Percentiles rank a stretch among this genome's conserved stretches.
These are phyloP conservation scores for Menidia menidia DNA, from an alignment of 2,797 vertebrate species.

Conservation along the genomic window DNA sequence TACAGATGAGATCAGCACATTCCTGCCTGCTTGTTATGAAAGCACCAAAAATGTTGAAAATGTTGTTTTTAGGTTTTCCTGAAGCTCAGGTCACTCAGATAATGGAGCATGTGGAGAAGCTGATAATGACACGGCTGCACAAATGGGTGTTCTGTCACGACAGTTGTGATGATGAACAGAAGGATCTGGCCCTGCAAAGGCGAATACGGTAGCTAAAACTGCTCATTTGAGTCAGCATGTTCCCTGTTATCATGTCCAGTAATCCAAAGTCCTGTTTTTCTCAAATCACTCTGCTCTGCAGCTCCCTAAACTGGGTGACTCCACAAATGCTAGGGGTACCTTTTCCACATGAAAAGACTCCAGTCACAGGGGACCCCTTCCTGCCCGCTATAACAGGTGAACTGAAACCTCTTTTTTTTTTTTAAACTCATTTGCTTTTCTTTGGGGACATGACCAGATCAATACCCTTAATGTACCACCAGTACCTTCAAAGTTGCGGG, in stretches of 20 bases:
- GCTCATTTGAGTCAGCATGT: not conserved
- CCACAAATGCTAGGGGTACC: conserved; percentile 84
- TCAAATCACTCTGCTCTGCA: conserved; percentile 51
- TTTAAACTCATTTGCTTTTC: not conserved
- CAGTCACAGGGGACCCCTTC: conserved; percentile 78
- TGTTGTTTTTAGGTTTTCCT: conserved; percentile 71
- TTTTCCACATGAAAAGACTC: conserved; percentile 69
- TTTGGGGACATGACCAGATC: too few species aligned
- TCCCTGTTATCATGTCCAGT: conserved; percentile 1
- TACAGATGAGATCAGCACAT: conserved; percentile 26
- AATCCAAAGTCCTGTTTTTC: not conserved
- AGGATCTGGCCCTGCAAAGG: conserved; percentile 81
- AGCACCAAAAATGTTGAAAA: not conserved
- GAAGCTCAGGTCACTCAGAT: conserved; percentile 77
- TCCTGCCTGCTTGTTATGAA: not conserved
- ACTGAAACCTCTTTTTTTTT: conserved; percentile 1
- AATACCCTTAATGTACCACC: too few species aligned
- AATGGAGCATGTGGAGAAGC: conserved; percentile 87
- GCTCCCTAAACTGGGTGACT: conserved; percentile 86
- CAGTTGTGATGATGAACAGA: conserved; percentile 85
- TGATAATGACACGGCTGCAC: conserved; percentile 86
- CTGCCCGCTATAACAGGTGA: conserved; percentile 84
- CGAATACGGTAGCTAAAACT: conserved; percentile 78
- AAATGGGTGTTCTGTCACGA: conserved; percentile 87
- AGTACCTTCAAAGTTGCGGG: not conserved